phyloP scores from a whole-genome alignment of 1,140 invertebrate genomes.

The Gerris buenoi region DNA sequence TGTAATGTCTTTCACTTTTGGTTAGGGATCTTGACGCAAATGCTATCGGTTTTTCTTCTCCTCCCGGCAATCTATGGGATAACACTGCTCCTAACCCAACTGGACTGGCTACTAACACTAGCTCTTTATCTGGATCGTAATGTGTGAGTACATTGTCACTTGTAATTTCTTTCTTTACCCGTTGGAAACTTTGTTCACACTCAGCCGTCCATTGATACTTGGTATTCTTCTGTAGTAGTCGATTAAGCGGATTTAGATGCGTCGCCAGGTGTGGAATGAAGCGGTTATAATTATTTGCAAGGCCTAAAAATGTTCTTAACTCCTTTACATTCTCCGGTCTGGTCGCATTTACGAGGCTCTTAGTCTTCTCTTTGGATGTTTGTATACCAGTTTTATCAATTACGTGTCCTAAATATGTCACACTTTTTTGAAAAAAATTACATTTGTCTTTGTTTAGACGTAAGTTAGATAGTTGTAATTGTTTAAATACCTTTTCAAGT shows the following conservation, averaged over 20 bases:
- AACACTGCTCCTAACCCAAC: background rate
- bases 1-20: slow-evolving; percentile 30
- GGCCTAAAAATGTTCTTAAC: background rate
- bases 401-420: background rate
- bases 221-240: background rate
- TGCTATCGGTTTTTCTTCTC: background rate
- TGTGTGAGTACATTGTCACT: background rate
- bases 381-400: background rate
- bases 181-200: background rate
- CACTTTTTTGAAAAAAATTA: background rate
- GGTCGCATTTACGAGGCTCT: background rate
- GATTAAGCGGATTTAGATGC: background rate
- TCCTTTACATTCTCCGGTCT: background rate
- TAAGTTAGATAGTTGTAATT: background rate
- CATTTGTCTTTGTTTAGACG: background rate
- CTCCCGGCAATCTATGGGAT: background rate
- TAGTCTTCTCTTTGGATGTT: background rate
- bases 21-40: background rate
- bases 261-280: background rate
- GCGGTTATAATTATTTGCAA: background rate
- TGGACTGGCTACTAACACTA: background rate
- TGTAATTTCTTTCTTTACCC: background rate
- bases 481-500: background rate
- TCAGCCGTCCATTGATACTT: background rate
- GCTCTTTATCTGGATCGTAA: background rate